Evolutionary conservation across 2,888 invertebrate species (phyloP), one percentile per base, ranked within the genome.

Genomic region (Caprella mutica): DNA sequence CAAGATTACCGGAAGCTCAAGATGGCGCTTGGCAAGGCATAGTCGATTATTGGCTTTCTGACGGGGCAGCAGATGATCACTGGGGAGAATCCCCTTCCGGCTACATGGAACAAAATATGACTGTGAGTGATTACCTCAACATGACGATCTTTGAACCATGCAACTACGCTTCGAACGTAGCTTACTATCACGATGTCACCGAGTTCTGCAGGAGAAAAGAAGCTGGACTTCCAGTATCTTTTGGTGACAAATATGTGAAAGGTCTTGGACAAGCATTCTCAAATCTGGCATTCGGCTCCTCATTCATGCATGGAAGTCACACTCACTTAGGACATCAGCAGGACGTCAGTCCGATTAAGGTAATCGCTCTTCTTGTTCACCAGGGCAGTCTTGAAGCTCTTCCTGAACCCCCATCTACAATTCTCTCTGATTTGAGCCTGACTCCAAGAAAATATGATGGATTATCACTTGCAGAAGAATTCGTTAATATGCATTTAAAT

Each of bases 71-170:
- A 5, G 14, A 21, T n/a, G 52, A 52, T 26, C 21, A 29, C 23
- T 39, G 29, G 42, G 52, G 52, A 21, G 27, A 27, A 26, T 17
- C 26, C 38, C 38, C 40, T 24, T n/a, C 52, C 24, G 30, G 40
- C 3, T 52, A 52, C 52, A 29, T 48, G 17, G 55, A 55, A 38
- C 38, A 46, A 35, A 55, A 55, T 26, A 38, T 26, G 9, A 55
- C 55, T 12, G 35, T 26, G 5, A 23, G 26, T 5, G 55, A 55
- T 2, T 55, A 43, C 39, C 26, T 44, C 8, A 35, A 24, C 14
- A 55, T 55, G 33, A 44, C 46, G 6, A 38, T 55, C 5, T 55
- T 35, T 23, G 55, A 55, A 40, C 55, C 55, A 5, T 55, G 55
- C 21, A 29, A 48, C 30, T 48, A 48, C 14, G 48, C 48, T n/a